Conservation (phyloP, 2,888 invertebrate genomes). For the Cantharis rustica region DNA sequence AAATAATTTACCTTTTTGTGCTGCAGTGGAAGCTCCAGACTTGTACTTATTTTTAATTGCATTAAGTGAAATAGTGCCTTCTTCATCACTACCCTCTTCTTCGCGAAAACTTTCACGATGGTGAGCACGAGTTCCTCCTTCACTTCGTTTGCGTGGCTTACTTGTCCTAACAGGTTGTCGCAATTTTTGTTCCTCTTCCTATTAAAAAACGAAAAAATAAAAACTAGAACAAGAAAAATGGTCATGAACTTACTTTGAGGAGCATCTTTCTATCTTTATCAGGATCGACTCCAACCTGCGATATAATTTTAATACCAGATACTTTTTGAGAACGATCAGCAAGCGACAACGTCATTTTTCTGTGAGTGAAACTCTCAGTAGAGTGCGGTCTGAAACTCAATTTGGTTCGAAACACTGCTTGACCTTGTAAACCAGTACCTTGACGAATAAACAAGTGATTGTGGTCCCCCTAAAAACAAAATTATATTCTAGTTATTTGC, state of each 20-base stretch:
- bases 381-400: conserved; percentile 97
- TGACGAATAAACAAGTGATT: conserved; percentile 97
- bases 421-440: conserved; percentile 97
- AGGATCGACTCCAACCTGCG: conserved; percentile 92
- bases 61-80: conserved; percentile 87
- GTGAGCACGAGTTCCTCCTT: conserved; percentile 49
- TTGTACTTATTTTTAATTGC: conserved; percentile 96
- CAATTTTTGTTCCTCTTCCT: conserved; percentile 97
- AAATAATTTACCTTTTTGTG: conserved; percentile 51
- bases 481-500: conserved; percentile 3
- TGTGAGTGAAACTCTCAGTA: conserved; percentile 97
- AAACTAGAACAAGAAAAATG: conserved; percentile 7
- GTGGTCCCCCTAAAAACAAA: conserved; percentile 78
- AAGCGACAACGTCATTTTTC: conserved; percentile 97
- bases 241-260: conserved; percentile 70
- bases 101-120: conserved; percentile 61
- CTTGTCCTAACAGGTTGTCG: conserved; percentile 79
- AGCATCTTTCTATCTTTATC: conserved; percentile 90
- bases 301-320: conserved; percentile 93
- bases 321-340: conserved; percentile 95
- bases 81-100: conserved; percentile 91
- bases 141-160: conserved; percentile 55
- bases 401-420: conserved; percentile 96
- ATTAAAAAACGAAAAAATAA: conserved; percentile 20
- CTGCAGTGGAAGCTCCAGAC: conserved; percentile 54